A percentile compares a stretch with the other conserved stretches of the same genome.
phyloP scores from a whole-genome alignment of 2,797 vertebrate genomes.

The Rhabdophis nuchalis region DNA sequence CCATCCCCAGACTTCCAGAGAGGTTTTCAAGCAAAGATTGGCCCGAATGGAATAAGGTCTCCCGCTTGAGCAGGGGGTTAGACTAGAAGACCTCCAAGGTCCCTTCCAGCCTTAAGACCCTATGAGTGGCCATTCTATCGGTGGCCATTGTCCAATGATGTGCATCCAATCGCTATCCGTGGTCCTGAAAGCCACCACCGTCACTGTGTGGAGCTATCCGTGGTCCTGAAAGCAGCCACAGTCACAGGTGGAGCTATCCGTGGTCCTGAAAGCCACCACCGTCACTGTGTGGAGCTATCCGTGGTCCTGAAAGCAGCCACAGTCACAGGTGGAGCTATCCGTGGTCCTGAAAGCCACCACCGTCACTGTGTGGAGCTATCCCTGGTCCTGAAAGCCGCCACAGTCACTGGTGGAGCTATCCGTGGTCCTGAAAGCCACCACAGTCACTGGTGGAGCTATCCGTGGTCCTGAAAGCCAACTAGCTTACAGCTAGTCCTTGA shows the following conservation, averaged over 20 bases:
- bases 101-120: neutral
- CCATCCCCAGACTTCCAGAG: neutral
- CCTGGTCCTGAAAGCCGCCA: no score
- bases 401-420: no score
- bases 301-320: no score
- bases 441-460: neutral
- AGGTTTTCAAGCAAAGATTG: no score
- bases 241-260: no score
- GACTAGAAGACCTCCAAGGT: neutral
- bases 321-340: no score
- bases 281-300: no score
- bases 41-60: no score
- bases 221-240: neutral
- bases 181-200: neutral
- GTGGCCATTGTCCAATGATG: neutral
- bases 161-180: neutral
- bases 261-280: no score
- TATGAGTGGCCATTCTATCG: neutral
- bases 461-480: neutral
- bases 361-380: no score
- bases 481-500: neutral
- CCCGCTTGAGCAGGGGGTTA: no score
- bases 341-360: no score
- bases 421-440: neutral
- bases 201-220: neutral